phyloP scores from a whole-genome alignment of 2,797 vertebrate species.

The Enteromius unitaeniatus region DNA sequence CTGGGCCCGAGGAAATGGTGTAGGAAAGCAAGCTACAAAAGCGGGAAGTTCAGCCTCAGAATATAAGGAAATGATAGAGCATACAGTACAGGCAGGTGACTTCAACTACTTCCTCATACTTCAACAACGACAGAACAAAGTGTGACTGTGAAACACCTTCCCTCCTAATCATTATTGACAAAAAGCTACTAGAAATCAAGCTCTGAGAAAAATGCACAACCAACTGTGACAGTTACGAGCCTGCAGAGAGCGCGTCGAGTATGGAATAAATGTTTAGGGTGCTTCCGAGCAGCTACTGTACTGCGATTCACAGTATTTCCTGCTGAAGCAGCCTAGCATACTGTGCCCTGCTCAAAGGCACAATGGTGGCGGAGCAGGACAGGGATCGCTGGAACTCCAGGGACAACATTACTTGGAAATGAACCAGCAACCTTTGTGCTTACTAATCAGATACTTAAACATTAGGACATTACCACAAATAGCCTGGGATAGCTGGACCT shows the following conservation, averaged over 20 bases:
- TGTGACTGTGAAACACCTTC: conserved; percentile 6
- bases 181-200: background rate
- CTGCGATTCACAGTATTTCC: background rate
- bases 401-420: conserved; percentile 37
- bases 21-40: conserved; percentile 42
- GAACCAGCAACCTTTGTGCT: conserved; percentile 34
- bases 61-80: conserved; percentile 33
- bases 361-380: background rate
- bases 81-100: conserved; percentile 9
- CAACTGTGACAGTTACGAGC: background rate
- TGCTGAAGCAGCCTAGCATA: background rate
- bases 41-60: conserved; percentile 20
- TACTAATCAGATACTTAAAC: conserved; percentile 6
- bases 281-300: background rate
- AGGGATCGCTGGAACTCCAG: conserved; percentile 17
- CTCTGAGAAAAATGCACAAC: background rate
- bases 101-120: conserved; percentile 44
- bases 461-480: conserved; percentile 1
- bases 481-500: background rate
- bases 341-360: conserved; percentile 19
- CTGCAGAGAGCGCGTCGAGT: background rate
- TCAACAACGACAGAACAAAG: conserved; percentile 38
- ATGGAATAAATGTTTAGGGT: background rate
- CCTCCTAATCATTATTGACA: background rate
- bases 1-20: background rate